phyloP scores from a whole-genome alignment of 2,113 vertebrate species.

The Scopus umbretta region DNA sequence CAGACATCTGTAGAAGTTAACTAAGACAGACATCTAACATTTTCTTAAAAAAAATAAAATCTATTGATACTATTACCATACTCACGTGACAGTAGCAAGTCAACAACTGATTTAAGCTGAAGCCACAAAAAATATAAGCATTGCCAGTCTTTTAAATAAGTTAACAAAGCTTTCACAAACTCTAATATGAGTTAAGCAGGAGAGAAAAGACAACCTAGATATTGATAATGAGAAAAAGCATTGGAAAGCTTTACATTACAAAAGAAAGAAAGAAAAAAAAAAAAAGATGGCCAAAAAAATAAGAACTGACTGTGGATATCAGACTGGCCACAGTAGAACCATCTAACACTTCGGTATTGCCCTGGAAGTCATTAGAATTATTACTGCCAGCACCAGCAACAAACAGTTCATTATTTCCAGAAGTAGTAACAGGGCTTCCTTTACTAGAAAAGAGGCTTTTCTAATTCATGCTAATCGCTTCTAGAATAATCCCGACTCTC shows the following conservation, averaged over 20 bases:
- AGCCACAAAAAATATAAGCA: not conserved
- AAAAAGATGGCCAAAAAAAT: not conserved
- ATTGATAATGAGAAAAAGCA: not conserved
- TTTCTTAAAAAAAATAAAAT: not conserved
- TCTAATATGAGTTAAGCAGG: not conserved
- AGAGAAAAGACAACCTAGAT: not conserved
- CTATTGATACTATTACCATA: not conserved
- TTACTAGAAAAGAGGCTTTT: conserved; percentile 7
- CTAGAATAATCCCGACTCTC: conserved; percentile 20
- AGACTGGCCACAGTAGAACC: not conserved
- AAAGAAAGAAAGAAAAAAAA: too few species aligned
- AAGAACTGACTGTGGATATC: not conserved
- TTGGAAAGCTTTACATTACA: not conserved
- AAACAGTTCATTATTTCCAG: conserved; percentile 47
- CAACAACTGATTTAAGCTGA: not conserved
- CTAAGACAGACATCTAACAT: not conserved
- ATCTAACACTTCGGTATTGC: not conserved
- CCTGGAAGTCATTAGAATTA: conserved; percentile 10
- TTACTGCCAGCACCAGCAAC: not conserved
- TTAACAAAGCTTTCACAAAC: not conserved
- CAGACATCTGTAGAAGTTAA: not conserved
- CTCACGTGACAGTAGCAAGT: not conserved
- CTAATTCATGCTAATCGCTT: conserved; percentile 26
- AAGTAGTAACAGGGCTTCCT: not conserved
- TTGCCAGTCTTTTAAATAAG: not conserved